Evolutionary conservation across 2,113 vertebrate species (phyloP).

Genomic region (Etia nguti): DNA sequence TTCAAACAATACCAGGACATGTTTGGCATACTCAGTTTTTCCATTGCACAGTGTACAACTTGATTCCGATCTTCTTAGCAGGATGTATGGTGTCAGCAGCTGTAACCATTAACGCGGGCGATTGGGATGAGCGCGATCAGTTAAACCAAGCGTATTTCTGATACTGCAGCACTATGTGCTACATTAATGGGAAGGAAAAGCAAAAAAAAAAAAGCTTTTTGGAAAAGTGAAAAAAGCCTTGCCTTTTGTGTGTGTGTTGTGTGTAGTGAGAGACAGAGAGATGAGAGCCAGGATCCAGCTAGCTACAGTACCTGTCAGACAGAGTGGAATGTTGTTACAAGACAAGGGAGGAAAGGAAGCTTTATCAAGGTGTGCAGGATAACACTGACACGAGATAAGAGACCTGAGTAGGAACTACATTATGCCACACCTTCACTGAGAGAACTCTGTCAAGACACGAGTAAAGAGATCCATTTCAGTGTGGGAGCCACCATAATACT

Average conservation of each 20-base stretch:
- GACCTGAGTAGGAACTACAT: slow-evolving; percentile 51
- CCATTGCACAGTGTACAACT: background rate
- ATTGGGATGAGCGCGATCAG: background rate
- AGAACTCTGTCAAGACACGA: slow-evolving; percentile 55
- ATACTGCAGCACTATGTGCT: background rate
- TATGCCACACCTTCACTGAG: slow-evolving; percentile 64
- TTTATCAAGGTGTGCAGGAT: slow-evolving; percentile 65
- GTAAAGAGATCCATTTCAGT: slow-evolving; percentile 63
- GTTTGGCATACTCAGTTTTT: background rate
- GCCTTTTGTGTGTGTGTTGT: background rate
- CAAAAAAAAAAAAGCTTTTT: background rate
- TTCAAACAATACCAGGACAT: background rate
- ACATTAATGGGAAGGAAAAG: background rate
- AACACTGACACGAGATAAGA: slow-evolving; percentile 59
- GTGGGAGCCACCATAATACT: slow-evolving; percentile 37
- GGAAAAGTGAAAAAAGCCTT: background rate
- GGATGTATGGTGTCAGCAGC: background rate
- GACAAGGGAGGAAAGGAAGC: slow-evolving; percentile 31
- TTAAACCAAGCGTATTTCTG: slow-evolving; percentile 6
- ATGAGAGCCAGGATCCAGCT: slow-evolving; percentile 37
- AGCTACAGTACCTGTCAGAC: slow-evolving; percentile 54
- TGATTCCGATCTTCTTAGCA: background rate
- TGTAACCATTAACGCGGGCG: background rate
- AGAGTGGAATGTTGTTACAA: slow-evolving; percentile 53
- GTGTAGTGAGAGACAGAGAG: background rate